These are phyloP conservation scores for Patella vulgata DNA, from an alignment of 1,140 invertebrate species.

Conservation along the genomic window DNA sequence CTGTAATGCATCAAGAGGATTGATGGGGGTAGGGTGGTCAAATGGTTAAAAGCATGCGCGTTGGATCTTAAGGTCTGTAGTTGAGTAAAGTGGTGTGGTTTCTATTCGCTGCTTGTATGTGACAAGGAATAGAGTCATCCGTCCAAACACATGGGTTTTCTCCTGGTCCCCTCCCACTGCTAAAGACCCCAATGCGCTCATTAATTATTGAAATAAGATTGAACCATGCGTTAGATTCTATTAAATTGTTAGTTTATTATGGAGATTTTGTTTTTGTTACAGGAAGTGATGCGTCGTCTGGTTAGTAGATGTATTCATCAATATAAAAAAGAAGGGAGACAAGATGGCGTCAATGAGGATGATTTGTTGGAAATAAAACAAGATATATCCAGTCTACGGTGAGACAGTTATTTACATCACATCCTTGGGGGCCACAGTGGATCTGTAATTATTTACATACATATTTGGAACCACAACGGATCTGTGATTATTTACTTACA, in stretches of 20 bases:
- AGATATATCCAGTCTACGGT: conserved; percentile 73
- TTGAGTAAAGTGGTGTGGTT: too few species aligned
- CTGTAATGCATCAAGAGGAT: too few species aligned
- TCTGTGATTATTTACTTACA: background rate
- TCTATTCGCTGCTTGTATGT: too few species aligned
- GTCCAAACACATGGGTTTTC: too few species aligned
- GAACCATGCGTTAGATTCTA: background rate
- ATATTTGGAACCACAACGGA: background rate
- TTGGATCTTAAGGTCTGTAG: too few species aligned
- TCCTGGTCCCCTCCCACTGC: too few species aligned
- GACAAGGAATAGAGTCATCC: too few species aligned
- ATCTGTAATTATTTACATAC: background rate
- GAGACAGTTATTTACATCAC: background rate
- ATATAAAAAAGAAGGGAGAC: conserved; percentile 70
- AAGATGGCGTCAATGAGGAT: conserved; percentile 73
- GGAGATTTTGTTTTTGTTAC: conserved; percentile 37
- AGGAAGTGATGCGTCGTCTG: conserved; percentile 71
- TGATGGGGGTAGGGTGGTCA: background rate
- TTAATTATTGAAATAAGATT: too few species aligned
- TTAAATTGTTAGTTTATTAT: background rate
- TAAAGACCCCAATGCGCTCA: too few species aligned
- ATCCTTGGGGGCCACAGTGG: background rate
- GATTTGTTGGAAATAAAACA: conserved; percentile 74
- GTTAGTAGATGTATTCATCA: conserved; percentile 71
- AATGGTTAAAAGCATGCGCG: too few species aligned